Evolutionary conservation across 2,113 vertebrate species (phyloP).

Genomic region (Caranx ignobilis): DNA sequence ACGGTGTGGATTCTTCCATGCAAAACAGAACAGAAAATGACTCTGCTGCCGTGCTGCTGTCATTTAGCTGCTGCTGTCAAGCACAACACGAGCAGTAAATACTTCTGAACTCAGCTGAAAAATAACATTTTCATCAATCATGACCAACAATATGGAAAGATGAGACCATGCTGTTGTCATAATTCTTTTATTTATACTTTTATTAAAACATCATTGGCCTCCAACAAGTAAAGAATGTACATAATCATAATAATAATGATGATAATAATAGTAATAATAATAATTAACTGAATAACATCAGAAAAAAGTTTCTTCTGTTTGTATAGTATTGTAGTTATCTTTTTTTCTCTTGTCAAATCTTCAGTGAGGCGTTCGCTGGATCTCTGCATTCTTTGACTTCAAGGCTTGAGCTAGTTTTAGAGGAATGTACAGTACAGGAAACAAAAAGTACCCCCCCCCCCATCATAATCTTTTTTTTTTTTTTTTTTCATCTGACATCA

Average conservation of each 20-base stretch:
- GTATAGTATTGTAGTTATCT: slow-evolving; percentile 47
- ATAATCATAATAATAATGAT: slow-evolving; percentile 71
- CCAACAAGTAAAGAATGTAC: slow-evolving; percentile 81
- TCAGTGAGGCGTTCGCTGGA: slow-evolving; percentile 56
- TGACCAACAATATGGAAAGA: slow-evolving; percentile 18
- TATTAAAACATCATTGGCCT: slow-evolving; percentile 83
- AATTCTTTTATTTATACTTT: slow-evolving; percentile 70
- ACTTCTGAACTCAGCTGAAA: neutral
- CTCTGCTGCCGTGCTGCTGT: neutral
- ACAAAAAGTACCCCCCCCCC: slow-evolving; percentile 42
- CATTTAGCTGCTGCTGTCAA: neutral
- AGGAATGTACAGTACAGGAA: slow-evolving; percentile 81
- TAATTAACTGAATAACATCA: slow-evolving; percentile 55
- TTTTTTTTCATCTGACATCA: slow-evolving; percentile 35
- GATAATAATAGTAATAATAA: slow-evolving; percentile 66
- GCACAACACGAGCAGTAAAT: neutral
- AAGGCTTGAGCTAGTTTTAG: slow-evolving; percentile 71
- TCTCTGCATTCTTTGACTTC: slow-evolving; percentile 69
- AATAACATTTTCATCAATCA: slow-evolving; percentile 3
- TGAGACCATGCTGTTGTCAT: slow-evolving; percentile 14
- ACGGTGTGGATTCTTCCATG: slow-evolving; percentile 15
- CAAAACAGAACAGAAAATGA: slow-evolving; percentile 5
- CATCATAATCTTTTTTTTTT: slow-evolving; percentile 3
- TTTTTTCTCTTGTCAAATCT: slow-evolving; percentile 54
- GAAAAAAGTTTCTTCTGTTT: slow-evolving; percentile 51